Base-by-base conservation (phyloP, 2,113 vertebrate species). In the Cephalophus harveyi region DNA sequence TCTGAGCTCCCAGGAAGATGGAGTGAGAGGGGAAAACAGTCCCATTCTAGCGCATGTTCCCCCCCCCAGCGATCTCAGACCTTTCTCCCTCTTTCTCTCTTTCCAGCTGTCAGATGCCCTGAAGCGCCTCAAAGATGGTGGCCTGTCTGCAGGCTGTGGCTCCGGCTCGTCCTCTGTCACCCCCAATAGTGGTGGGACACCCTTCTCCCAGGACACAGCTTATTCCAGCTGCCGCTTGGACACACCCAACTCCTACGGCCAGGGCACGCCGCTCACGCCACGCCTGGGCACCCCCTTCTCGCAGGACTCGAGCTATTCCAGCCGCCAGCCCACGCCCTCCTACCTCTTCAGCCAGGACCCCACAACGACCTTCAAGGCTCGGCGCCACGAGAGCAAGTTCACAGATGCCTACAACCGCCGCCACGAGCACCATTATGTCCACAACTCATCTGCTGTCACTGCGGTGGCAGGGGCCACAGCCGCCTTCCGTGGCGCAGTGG, bases 391-490 rank as follows among this genome's bases (percentile, higher is more conserved):
- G 97, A 99, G 99, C 67, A 99, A 99, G 98, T 99, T 99, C 96
- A 99, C 99, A 4, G 99, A 99, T 0, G 99, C 99, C 30, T 99
- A 99, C 98, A 99, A 99, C 97, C 99, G 99, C 13, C 98, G 99
- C 15, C 99, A 99, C 0, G 99, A 99, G 62, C 99, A 99, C 57
- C 99, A 99, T 94, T 99, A 99, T 6, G 99, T 99, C 13, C 99
- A 99, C 46, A 99, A 98, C 88, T 98, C 98, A 0, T 97, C 98
- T 0, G 97, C 98, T 1, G 97, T 54, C 52, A 10, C 95, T 1
- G 30, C 64, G 0, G 96, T 85, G 93, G 59, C 94, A 0, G 98
- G 95, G 62, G 78, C 95, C 50, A 0, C 94, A 0, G 86, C 96
- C 0, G 79, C 97, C 52, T 99, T 99, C 97, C 98, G 99, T 21